phyloP scores from a whole-genome alignment of 2,888 invertebrate species.

The Dugesia japonica region DNA sequence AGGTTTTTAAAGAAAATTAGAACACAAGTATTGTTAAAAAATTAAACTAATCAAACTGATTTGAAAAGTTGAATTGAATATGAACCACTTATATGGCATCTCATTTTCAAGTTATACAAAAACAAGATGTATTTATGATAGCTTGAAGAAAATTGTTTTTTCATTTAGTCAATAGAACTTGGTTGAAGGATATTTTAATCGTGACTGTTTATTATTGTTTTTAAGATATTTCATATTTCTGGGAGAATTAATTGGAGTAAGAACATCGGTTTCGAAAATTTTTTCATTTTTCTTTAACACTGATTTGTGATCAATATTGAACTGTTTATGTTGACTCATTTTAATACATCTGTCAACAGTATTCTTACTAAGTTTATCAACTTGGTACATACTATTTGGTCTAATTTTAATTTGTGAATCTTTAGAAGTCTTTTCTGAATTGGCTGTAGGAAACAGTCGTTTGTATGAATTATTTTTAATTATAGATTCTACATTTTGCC shows the following conservation, averaged over 20 bases:
- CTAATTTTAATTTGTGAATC: background rate
- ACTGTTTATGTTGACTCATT: background rate
- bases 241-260: background rate
- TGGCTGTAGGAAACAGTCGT: background rate
- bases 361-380: background rate
- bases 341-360: constrained; percentile 6
- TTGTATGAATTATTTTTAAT: background rate
- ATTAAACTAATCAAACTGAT: no score
- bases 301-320: background rate
- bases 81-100: no score
- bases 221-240: background rate
- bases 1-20: background rate
- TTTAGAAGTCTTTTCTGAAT: background rate
- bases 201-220: background rate
- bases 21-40: no score
- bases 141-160: background rate
- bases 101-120: no score
- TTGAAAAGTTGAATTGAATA: background rate
- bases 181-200: background rate
- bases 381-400: background rate
- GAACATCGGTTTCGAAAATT: background rate
- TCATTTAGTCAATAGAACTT: background rate
- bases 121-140: no score
- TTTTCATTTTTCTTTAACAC: background rate
- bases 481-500: background rate